Base-by-base conservation (phyloP, 2,113 vertebrate genomes). In the Nyctereutes procyonoides region DNA sequence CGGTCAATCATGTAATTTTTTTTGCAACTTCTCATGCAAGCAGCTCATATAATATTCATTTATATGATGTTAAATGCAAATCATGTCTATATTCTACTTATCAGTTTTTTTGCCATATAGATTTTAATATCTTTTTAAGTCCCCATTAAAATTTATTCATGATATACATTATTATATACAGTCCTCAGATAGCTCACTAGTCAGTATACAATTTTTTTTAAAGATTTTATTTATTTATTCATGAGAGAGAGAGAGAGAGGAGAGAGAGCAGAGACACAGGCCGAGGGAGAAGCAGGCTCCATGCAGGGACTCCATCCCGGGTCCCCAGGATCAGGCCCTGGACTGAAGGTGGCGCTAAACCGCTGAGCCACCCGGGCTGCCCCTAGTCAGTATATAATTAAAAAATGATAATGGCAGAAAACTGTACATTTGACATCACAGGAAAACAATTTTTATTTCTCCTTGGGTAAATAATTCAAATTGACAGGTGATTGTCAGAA, bases 381-480 rank as follows among this genome's bases (percentile, higher is more conserved):
- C 6, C 43, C 32, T 35, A 62, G n/a, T 74, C 67, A 95, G 15
- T 51, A 56, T n/a, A 19, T 24, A 30, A 56, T 67, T 55, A 38
- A 84, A 95, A 63, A 35, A 38, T 51, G 26, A 11, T 48, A 79
- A 82, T 51, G 71, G n/a, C 17, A 55, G 32, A 79, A 79, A 84
- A 35, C 17, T 60, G 60, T 71, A 32, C 14, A 51, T 87, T 55
- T 56, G 38, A 32, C 38, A 83, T 58, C 1, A 22, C 1, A 63
- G 53, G 60, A 90, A 65, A 69, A 76, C 32, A 8, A 35, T 58
- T 69, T 94, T 97, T 71, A 26, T 88, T 77, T 81, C 92, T 71
- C 43, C 71, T 11, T 3, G 48, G 6, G 5, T 56, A 51, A 92
- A 91, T 28, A n/a, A 30, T 79, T 20, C 53, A 55, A 26, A 62